A percentile compares a stretch with the other conserved stretches of the same genome.
Evolutionary conservation across 2,113 vertebrate species (phyloP).

Genomic region (cat (Felis catus)): DNA sequence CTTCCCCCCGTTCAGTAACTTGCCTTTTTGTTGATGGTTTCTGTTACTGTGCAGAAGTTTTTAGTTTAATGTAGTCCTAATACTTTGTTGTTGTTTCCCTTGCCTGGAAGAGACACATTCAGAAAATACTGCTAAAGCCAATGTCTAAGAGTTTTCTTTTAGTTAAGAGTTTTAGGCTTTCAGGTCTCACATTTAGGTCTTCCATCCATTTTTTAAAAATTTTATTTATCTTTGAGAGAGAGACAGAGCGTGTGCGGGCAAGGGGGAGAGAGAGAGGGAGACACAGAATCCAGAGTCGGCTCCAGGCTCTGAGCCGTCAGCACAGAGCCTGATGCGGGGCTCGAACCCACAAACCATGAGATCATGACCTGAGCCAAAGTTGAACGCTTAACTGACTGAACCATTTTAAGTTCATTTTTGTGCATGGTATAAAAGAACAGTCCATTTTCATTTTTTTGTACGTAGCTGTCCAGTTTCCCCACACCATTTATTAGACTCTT

Average conservation of each 20-base stretch:
- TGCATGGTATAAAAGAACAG: background rate
- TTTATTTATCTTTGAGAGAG: too few relatives aligned
- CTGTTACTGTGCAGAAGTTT: background rate
- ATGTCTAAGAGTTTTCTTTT: background rate
- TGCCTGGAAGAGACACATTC: background rate
- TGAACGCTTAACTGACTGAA: too few relatives aligned
- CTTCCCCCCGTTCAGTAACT: background rate
- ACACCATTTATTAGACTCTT: background rate
- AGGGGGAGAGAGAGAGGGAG: too few relatives aligned
- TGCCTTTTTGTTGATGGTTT: background rate
- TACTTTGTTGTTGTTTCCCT: background rate
- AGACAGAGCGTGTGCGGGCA: rapidly evolving
- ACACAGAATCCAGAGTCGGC: too few relatives aligned
- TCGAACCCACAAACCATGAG: too few relatives aligned
- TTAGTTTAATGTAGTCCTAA: background rate
- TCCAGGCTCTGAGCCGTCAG: too few relatives aligned
- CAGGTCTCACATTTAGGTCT: background rate
- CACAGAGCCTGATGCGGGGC: too few relatives aligned
- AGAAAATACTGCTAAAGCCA: background rate
- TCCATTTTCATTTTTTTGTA: background rate
- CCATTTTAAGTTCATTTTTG: background rate
- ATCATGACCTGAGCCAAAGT: too few relatives aligned
- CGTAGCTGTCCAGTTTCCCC: background rate
- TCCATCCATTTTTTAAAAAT: background rate
- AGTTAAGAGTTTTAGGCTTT: background rate